Conservation (phyloP, 2,113 vertebrate genomes). For the Cygnus buccinator region DNA sequence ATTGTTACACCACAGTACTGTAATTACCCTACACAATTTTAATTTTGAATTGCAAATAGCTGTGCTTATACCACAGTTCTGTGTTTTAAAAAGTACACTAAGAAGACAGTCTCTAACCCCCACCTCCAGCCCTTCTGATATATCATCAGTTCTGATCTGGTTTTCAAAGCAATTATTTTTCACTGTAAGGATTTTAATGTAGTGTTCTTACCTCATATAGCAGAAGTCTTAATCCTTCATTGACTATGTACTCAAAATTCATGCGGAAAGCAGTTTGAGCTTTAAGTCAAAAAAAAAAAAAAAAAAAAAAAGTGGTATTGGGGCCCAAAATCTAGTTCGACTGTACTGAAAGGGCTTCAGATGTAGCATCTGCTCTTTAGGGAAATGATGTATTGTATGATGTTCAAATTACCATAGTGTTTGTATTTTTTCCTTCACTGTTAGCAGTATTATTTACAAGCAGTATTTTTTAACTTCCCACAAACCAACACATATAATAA, state of each 20-base stretch:
- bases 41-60: conserved; percentile 52
- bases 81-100: conserved; percentile 39
- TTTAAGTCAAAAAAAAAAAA: not conserved
- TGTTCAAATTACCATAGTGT: conserved; percentile 7
- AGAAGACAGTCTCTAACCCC: not conserved
- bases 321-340: not conserved
- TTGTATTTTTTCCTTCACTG: not conserved
- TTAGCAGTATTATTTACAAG: not conserved
- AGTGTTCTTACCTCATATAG: not conserved
- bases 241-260: not conserved
- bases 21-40: conserved; percentile 38
- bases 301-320: no score
- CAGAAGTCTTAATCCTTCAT: not conserved
- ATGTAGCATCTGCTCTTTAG: not conserved
- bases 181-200: conserved; percentile 15
- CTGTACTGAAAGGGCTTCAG: not conserved
- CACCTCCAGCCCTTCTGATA: not conserved
- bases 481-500: not conserved
- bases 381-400: not conserved
- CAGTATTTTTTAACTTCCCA: conserved; percentile 8
- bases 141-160: conserved; percentile 21
- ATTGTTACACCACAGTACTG: conserved; percentile 7
- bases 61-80: conserved; percentile 44
- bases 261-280: not conserved
- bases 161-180: conserved; percentile 38